phyloP scores from a whole-genome alignment of 2,113 vertebrate genomes.

The mouse (Mus musculus) region DNA sequence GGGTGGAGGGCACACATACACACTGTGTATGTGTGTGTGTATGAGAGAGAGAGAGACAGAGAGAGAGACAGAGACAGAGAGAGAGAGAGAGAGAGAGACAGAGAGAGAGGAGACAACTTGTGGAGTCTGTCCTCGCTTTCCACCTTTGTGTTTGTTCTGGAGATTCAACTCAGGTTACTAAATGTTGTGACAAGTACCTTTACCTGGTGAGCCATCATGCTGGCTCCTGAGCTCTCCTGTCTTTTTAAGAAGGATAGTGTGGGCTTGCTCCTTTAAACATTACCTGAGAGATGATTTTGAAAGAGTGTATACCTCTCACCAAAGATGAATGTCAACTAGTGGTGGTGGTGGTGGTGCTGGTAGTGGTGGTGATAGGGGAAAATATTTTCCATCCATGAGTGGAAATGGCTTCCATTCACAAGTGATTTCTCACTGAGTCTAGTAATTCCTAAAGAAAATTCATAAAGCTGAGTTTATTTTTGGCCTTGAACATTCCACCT shows the following conservation, averaged over 20 bases:
- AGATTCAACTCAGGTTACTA: background rate
- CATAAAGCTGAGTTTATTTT: background rate
- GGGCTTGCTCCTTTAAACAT: constrained; percentile 23
- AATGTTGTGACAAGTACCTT: background rate
- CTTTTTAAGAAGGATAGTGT: background rate
- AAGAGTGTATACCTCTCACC: constrained; percentile 25
- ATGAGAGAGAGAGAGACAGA: background rate
- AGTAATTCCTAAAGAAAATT: background rate
- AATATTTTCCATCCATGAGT: background rate
- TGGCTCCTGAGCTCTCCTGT: background rate
- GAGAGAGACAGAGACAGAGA: no score
- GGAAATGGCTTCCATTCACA: no score
- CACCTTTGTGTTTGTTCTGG: background rate
- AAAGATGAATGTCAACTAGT: constrained; percentile 17
- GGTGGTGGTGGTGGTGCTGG: background rate
- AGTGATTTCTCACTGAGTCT: constrained; percentile 46
- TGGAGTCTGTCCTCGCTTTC: background rate
- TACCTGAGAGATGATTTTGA: constrained; percentile 20
- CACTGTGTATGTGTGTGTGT: background rate
- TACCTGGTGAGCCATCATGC: background rate
- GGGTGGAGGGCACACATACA: background rate
- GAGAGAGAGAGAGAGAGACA: no score
- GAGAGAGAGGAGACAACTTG: no score
- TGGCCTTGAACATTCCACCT: background rate
- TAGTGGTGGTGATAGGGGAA: no score